These are phyloP conservation scores for Apodemia duryi DNA, from an alignment of 2,888 invertebrate species.

Conservation along the genomic window DNA sequence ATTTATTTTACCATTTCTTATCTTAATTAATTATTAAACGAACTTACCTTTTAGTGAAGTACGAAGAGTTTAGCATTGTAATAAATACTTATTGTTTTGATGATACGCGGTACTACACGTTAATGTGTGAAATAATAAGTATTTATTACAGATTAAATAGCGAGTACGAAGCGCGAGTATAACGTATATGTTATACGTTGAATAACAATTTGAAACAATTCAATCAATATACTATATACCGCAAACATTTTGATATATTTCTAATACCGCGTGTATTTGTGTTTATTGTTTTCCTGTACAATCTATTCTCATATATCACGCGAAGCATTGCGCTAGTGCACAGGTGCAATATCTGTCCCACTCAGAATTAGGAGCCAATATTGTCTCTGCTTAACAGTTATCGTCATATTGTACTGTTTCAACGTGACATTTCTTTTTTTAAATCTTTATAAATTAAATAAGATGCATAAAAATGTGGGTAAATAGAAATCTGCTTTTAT, in stretches of 20 bases:
- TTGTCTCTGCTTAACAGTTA: slow-evolving; percentile 36
- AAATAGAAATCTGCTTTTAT: too few species aligned
- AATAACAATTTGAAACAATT: neutral
- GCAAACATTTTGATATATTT: slow-evolving; percentile 15
- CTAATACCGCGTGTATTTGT: slow-evolving; percentile 27
- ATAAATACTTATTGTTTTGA: too few species aligned
- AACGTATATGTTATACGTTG: too few species aligned
- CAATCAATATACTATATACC: neutral
- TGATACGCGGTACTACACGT: too few species aligned
- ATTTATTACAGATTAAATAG: too few species aligned
- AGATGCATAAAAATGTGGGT: too few species aligned
- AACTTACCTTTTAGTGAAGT: too few species aligned
- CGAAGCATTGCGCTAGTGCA: slow-evolving; percentile 38
- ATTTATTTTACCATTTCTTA: too few species aligned
- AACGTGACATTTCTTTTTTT: slow-evolving; percentile 26
- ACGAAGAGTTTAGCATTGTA: too few species aligned
- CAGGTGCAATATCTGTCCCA: slow-evolving; percentile 63
- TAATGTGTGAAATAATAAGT: too few species aligned
- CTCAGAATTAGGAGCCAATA: slow-evolving; percentile 67
- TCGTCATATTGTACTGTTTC: slow-evolving; percentile 41
- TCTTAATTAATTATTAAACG: too few species aligned
- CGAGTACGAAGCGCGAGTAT: too few species aligned
- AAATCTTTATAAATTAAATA: neutral
- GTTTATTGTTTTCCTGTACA: slow-evolving; percentile 39
- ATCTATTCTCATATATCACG: slow-evolving; percentile 48